These are phyloP conservation scores for Gopherus flavomarginatus DNA, from an alignment of 2,113 vertebrate genomes.

Conservation along the genomic window DNA sequence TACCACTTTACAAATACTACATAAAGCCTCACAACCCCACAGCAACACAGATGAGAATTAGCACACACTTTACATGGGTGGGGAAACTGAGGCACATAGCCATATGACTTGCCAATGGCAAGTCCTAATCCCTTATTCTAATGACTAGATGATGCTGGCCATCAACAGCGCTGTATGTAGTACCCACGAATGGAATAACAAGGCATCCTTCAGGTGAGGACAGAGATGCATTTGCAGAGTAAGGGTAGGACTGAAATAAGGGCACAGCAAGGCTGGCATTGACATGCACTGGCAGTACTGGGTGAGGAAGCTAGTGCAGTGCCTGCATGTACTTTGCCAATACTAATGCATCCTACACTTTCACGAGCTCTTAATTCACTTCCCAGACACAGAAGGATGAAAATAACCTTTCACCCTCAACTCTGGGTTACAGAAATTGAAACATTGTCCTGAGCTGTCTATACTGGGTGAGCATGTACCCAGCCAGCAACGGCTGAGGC, in stretches of 20 bases:
- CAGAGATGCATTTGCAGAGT: not conserved
- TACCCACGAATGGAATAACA: not conserved
- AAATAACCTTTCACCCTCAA: not conserved
- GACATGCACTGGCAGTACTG: not conserved
- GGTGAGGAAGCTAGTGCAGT: not conserved
- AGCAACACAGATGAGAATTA: not conserved
- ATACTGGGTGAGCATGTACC: not conserved
- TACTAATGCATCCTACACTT: not conserved
- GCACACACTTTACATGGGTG: not conserved
- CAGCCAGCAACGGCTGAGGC: not conserved
- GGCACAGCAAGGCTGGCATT: not conserved
- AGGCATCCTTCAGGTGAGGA: not conserved
- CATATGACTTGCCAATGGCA: not conserved
- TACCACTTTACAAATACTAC: not conserved
- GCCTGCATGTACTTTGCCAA: not conserved
- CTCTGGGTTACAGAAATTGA: not conserved
- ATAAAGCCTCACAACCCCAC: not conserved
- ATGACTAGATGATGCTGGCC: not conserved
- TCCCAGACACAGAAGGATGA: not conserved
- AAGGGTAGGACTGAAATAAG: not conserved
- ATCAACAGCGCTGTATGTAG: not conserved
- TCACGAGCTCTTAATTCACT: not conserved
- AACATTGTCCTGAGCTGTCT: not conserved
- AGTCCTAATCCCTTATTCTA: not conserved
- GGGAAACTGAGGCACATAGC: not conserved